A percentile compares a stretch with the other conserved stretches of the same genome.
phyloP scores from a whole-genome alignment of 2,888 invertebrate genomes.

The Mimachlamys varia region DNA sequence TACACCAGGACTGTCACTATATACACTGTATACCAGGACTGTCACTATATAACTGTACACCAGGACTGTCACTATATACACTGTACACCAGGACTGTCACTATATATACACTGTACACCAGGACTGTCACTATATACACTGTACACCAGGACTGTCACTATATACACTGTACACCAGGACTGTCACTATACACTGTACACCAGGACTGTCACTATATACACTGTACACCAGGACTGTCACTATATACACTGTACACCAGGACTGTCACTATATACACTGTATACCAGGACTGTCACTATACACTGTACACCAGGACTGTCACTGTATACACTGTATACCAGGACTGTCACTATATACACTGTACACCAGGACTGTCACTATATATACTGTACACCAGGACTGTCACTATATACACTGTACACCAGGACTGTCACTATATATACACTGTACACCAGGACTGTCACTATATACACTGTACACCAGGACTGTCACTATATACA shows the following conservation, averaged over 20 bases:
- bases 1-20: neutral
- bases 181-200: neutral
- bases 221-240: neutral
- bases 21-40: no score
- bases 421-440: no score
- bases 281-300: neutral
- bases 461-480: neutral
- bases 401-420: neutral
- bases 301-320: no score
- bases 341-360: neutral
- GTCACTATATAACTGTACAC: neutral
- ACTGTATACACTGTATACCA: neutral
- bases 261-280: neutral
- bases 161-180: neutral
- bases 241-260: no score
- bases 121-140: neutral
- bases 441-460: neutral
- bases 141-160: constrained; percentile 25
- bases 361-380: no score
- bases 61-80: neutral
- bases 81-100: no score
- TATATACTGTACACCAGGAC: neutral
- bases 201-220: no score
- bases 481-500: neutral
- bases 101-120: neutral